Evolutionary conservation across 2,797 vertebrate species (phyloP), one percentile per base, ranked within the genome.

Genomic region (Cynopterus sphinx): DNA sequence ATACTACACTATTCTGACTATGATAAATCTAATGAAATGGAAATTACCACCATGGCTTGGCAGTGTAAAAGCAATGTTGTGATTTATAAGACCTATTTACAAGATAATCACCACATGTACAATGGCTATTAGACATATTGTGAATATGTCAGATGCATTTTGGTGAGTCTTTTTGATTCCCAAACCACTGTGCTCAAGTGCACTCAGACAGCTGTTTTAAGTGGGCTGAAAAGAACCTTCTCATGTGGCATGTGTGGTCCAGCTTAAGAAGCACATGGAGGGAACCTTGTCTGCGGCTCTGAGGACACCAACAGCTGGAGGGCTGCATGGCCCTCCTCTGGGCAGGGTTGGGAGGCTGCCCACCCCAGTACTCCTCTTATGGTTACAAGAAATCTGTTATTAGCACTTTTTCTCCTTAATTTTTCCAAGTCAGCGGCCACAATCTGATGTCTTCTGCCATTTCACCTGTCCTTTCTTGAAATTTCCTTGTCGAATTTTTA

Each of bases 1-100:
- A 53, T 46, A 3, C 43, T 81, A 9, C 22, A 46, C 90, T 59
- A 59, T 59, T 11, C 0, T 90, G 61, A 78, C 82, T 61, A 63
- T 73, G 96, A 85, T 93, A 59, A 74, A 94, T 84, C 73, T 94
- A 96, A 96, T 85, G 95, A 95, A 96, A 95, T 90, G 92, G 96
- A 96, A 96, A 96, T 96, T 82, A 86, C 77, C 74, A 21, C 51
- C 59, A 90, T 85, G 51, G 61, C 78, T 92, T 90, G 41, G 87
- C 73, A 41, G 51, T 70, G 90, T 82, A 49, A 96, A 90, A 39
- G 77, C 95, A 85, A 86, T 36, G 84, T 61, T 59, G 81, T 92
- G 93, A 95, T 94, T 96, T 96, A 96, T 85, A 90, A 97, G 95
- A 73, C 71, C 87, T 77, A 77, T 87, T 96, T 90, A 84, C 1